These are phyloP conservation scores for Microcebus murinus DNA, from an alignment of 2,113 vertebrate species.

Conservation along the genomic window DNA sequence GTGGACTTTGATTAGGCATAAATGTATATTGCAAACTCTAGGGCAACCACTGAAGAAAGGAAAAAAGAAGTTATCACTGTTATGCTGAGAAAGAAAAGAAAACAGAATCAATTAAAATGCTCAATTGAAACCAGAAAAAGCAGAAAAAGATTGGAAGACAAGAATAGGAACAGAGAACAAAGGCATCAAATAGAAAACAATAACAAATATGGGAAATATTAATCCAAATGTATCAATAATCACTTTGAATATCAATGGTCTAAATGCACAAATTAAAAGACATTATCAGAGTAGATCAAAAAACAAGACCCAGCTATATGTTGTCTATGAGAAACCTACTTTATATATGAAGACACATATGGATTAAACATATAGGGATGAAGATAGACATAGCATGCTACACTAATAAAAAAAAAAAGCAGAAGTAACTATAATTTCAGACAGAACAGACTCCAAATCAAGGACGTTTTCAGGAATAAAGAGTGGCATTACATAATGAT, in stretches of 20 bases:
- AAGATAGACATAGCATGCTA: not conserved
- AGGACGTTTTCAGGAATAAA: not conserved
- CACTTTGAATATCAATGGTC: not conserved
- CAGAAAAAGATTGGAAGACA: not conserved
- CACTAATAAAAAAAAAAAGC: not conserved
- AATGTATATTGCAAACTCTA: not conserved
- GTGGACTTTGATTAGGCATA: not conserved
- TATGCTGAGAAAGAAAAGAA: not conserved
- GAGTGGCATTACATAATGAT: not conserved
- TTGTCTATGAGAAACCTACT: not conserved
- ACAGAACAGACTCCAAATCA: not conserved
- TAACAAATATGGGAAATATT: not conserved
- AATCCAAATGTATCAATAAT: not conserved
- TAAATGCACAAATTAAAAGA: not conserved
- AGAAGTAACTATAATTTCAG: not conserved
- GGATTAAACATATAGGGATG: not conserved
- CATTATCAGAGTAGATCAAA: not conserved
- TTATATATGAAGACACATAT: not conserved
- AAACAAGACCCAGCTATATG: not conserved
- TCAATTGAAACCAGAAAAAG: not conserved
- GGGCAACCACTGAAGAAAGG: not conserved
- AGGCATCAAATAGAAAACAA: not conserved
- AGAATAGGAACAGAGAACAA: not conserved
- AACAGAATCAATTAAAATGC: not conserved
- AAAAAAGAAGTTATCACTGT: not conserved